A percentile compares a stretch with the other conserved stretches of the same genome.
Conservation (phyloP, 2,113 vertebrate species). For the Anarhynchus alexandrinus region DNA sequence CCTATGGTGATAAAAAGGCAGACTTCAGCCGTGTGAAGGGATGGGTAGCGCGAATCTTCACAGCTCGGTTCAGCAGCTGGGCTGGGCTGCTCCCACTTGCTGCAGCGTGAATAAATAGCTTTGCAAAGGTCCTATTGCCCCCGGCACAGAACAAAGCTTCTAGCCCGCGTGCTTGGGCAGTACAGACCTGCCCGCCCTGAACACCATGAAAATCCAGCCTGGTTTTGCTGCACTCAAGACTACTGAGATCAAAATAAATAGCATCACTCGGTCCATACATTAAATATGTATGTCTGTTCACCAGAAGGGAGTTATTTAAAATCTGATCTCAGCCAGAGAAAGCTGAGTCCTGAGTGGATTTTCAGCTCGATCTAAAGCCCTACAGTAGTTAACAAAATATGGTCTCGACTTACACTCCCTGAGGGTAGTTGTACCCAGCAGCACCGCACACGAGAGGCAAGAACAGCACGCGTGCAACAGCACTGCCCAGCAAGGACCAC, state of each 20-base stretch:
- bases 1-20: accelerated
- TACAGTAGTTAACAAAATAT: not conserved
- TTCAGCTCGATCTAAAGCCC: not conserved
- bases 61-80: not conserved
- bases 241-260: not conserved
- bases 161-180: not conserved
- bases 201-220: not conserved
- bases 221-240: not conserved
- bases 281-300: not conserved
- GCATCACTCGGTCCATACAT: not conserved
- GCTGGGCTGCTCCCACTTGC: not conserved
- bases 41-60: not conserved
- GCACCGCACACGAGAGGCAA: not conserved
- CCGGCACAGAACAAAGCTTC: not conserved
- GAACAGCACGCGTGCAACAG: accelerated
- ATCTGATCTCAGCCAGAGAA: not conserved
- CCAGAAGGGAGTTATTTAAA: not conserved
- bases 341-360: accelerated
- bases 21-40: accelerated
- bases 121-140: not conserved
- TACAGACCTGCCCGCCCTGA: not conserved
- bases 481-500: not conserved
- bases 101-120: not conserved
- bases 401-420: not conserved
- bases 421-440: not conserved